Percentiles rank a stretch among this genome's conserved stretches.
phyloP scores from a whole-genome alignment of 1,140 invertebrate species.

The Lethocerus indicus region DNA sequence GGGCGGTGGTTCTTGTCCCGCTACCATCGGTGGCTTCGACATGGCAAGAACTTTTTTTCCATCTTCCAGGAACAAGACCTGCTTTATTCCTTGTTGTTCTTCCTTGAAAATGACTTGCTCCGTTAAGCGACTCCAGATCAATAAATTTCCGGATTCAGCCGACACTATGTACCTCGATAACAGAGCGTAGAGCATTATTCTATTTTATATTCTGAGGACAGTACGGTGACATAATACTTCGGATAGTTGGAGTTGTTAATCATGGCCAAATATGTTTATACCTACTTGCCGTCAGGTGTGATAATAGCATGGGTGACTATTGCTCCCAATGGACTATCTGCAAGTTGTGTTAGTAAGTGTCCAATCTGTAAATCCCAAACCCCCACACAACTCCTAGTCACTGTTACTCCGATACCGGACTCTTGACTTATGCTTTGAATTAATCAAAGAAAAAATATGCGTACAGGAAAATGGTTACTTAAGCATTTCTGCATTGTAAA shows the following conservation, averaged over 20 bases:
- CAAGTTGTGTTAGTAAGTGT: slow-evolving; percentile 64
- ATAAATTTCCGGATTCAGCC: slow-evolving; percentile 78
- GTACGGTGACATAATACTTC: too few relatives aligned
- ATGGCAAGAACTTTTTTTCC: slow-evolving; percentile 70
- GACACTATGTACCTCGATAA: slow-evolving; percentile 56
- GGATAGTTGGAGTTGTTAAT: background rate
- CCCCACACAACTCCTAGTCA: slow-evolving; percentile 83
- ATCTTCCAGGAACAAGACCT: slow-evolving; percentile 68
- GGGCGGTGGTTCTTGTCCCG: slow-evolving; percentile 31
- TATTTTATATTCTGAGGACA: background rate
- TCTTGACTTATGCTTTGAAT: slow-evolving; percentile 47
- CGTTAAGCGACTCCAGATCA: slow-evolving; percentile 81
- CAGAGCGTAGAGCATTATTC: background rate
- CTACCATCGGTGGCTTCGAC: slow-evolving; percentile 37
- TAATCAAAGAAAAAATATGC: too few relatives aligned
- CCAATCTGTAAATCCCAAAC: slow-evolving; percentile 87
- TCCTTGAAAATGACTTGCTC: slow-evolving; percentile 70
- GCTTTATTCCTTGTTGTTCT: slow-evolving; percentile 68
- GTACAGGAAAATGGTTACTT: too few relatives aligned
- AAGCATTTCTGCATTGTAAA: too few relatives aligned
- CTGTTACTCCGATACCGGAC: slow-evolving; percentile 62
- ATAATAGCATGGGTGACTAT: slow-evolving; percentile 87
- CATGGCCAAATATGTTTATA: background rate
- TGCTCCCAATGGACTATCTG: slow-evolving; percentile 80
- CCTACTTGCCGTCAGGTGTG: slow-evolving; percentile 61